phyloP scores from a whole-genome alignment of 2,113 vertebrate genomes.

The Sterrhoptilus dennistouni region DNA sequence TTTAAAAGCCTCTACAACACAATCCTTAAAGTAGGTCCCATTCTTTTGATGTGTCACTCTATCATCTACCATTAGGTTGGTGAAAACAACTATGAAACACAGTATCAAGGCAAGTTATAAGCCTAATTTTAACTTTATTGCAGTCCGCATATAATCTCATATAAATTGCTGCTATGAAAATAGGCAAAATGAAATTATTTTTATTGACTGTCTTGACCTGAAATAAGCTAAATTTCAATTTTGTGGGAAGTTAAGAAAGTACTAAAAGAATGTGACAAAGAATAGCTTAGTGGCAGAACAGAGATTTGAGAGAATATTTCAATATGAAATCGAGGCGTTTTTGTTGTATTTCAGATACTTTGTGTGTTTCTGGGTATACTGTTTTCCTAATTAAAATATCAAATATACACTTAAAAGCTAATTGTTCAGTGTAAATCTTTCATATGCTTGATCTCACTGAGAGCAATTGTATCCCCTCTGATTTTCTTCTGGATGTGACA shows the following conservation, averaged over 20 bases:
- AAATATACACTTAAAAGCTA: neutral
- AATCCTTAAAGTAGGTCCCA: neutral
- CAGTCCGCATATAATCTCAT: neutral
- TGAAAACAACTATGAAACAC: neutral
- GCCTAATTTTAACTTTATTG: neutral
- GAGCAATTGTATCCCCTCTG: neutral
- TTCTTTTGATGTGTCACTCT: neutral
- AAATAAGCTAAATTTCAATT: neutral
- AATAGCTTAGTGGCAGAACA: neutral
- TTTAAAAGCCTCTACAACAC: neutral
- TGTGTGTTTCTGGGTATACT: neutral
- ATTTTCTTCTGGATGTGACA: neutral
- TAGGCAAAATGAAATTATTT: neutral
- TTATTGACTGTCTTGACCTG: neutral
- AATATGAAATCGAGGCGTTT: neutral
- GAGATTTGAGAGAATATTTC: neutral
- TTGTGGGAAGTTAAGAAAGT: neutral
- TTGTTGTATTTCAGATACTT: neutral
- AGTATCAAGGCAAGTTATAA: neutral
- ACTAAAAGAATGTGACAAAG: neutral
- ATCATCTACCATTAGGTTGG: neutral
- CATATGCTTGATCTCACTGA: neutral
- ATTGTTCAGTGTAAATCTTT: neutral
- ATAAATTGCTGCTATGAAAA: neutral
- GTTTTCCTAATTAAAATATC: neutral